Evolutionary conservation across 1,140 invertebrate genomes (phyloP).

Genomic region (Meloidogyne floridensis): DNA sequence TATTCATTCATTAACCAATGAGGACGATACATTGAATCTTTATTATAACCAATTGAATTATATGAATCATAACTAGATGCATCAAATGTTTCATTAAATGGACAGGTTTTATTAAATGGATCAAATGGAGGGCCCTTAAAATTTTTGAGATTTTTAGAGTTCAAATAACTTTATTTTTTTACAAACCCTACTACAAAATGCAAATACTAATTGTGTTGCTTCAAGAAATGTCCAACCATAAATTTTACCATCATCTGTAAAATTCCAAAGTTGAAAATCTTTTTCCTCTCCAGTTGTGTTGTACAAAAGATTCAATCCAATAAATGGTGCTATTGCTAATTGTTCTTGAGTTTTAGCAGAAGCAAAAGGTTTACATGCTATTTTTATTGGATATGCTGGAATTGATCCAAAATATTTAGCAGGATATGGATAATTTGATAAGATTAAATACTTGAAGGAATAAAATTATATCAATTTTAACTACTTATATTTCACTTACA

Average conservation of each 20-base stretch:
- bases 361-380: conserved; percentile 40
- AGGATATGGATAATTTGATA: conserved; percentile 68
- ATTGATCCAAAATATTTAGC: conserved; percentile 68
- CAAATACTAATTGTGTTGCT: conserved; percentile 71
- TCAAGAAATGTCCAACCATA: conserved; percentile 30
- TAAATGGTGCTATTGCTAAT: conserved; percentile 39
- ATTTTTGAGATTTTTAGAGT: not conserved
- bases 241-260: no score
- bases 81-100: not conserved
- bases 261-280: no score
- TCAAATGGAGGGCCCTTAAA: conserved; percentile 20
- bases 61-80: not conserved
- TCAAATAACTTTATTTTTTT: not conserved
- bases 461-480: no score
- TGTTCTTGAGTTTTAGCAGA: conserved; percentile 18
- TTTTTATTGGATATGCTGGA: conserved; percentile 71
- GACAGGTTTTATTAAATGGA: conserved; percentile 13
- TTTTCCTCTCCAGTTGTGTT: conserved; percentile 26
- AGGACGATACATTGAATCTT: conserved; percentile 69
- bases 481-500: no score
- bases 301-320: conserved; percentile 48
- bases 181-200: conserved; percentile 77
- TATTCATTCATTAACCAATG: conserved; percentile 77
- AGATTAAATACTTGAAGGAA: no score
- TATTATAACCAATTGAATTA: not conserved